phyloP scores from a whole-genome alignment of 2,797 vertebrate species.

The Prunella strophiata region DNA sequence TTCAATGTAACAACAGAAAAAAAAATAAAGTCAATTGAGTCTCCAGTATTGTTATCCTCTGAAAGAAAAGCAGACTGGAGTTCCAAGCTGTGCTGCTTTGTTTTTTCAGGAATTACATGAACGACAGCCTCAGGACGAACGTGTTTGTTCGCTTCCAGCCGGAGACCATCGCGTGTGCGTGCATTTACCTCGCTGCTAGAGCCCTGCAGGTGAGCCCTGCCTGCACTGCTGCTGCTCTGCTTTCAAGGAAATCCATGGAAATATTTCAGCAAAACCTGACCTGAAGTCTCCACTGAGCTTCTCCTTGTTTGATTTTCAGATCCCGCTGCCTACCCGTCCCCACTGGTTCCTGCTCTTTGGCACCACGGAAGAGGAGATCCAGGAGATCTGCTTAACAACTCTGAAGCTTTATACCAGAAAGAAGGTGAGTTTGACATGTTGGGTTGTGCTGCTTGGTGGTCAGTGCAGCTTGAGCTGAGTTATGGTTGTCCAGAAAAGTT shows the following conservation, averaged over 20 bases:
- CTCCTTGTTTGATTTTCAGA: constrained; percentile 71
- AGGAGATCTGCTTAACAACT: constrained; percentile 95
- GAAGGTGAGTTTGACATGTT: constrained; percentile 79
- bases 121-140: constrained; percentile 95
- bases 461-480: not conserved
- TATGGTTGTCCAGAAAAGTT: rapidly evolving
- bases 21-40: constrained; percentile 94
- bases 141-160: constrained; percentile 98
- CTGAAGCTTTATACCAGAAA: constrained; percentile 95
- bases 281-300: not conserved
- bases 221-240: not conserved
- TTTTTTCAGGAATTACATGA: constrained; percentile 96
- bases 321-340: constrained; percentile 90
- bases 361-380: constrained; percentile 93
- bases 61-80: not conserved
- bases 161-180: constrained; percentile 98
- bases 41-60: constrained; percentile 72
- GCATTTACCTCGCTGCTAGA: constrained; percentile 96
- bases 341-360: constrained; percentile 97
- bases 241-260: not conserved
- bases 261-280: rapidly evolving
- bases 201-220: constrained; percentile 87
- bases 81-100: not conserved
- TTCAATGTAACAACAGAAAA: constrained; percentile 80
- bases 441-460: rapidly evolving